Evolutionary conservation across 1,140 invertebrate genomes (phyloP), one percentile per base, ranked within the genome.

Genomic region (Bombus vancouverensis): DNA sequence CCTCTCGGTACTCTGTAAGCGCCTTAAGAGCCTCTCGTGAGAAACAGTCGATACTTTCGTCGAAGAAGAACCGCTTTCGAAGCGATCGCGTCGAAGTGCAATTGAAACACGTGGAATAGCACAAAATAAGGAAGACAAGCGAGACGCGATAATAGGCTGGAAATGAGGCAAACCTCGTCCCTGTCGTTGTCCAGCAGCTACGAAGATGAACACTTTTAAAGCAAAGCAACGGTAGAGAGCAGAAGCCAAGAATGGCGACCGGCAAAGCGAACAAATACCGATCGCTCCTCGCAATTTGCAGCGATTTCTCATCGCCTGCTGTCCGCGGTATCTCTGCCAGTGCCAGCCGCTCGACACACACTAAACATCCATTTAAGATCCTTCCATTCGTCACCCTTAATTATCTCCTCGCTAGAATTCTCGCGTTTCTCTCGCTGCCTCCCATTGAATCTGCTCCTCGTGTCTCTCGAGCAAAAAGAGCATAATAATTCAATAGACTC

Each of bases 361-460:
- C 81, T 84, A 89, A 90, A 87, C 82, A 89, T 87, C 77, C 66
- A 85, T 87, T 89, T 76, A 70, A 81, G 65, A 65, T 72, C 79
- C 85, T 71, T 85, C 34, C 81, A 84, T 71, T 80, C 88, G 79
- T 87, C 77, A 81, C 79, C 74, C 39, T 83, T 87, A 85, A 89
- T 90, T 89, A 90, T 80, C 88, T 70, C 13, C 59, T 68, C 75
- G 44, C 32, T 32, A n/a, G 82, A 79, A 72, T 90, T 66, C 83
- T 70, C 78, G 82, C 79, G 42, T 77, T 68, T 77, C 80, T 85
- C 62, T 62, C 15, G 18, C 47, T n/a, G 32, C 34, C 34, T 18
- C 10, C 22, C 42, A 18, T 59, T 37, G 70, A 85, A 81, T 78
- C 77, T 74, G 73, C 39, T 81, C 75, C 37, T 42, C 57, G 62